These are phyloP conservation scores for Drosophila maculinotata DNA, from an alignment of 2,888 invertebrate genomes.

Conservation along the genomic window DNA sequence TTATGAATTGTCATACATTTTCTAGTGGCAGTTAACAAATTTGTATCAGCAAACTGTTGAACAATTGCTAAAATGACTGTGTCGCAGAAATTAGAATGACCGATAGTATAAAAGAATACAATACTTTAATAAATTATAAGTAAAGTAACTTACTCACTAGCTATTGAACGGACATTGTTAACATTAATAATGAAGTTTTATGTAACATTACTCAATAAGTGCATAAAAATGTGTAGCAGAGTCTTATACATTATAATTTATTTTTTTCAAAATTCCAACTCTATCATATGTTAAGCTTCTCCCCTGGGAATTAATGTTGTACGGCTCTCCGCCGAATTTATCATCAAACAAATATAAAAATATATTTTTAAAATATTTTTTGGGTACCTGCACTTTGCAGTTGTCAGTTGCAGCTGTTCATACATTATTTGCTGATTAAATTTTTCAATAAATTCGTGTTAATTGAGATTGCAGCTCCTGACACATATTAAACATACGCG, in stretches of 20 bases:
- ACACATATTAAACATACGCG: conserved; percentile 8
- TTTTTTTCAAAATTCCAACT: not conserved
- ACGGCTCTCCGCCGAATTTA: no score
- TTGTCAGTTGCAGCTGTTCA: conserved; percentile 4
- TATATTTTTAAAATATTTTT: conserved; percentile 5
- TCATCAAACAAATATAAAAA: conserved; percentile 1
- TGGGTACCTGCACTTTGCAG: not conserved
- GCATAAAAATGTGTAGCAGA: no score
- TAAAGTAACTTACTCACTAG: no score
- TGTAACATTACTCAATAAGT: no score
- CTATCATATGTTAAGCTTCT: not conserved
- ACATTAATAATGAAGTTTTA: no score
- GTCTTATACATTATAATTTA: no score
- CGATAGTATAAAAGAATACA: not conserved
- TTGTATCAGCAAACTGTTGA: conserved; percentile 4
- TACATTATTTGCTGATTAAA: not conserved
- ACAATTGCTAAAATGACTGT: not conserved
- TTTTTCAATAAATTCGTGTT: conserved; percentile 22
- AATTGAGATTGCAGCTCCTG: conserved; percentile 25
- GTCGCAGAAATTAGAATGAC: not conserved
- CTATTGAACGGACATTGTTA: no score
- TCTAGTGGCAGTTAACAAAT: conserved; percentile 40
- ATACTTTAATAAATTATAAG: not conserved
- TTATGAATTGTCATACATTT: conserved; percentile 65
- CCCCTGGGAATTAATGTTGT: not conserved